Conservation (phyloP, 2,113 vertebrate species). For the Neolamprologus fasciatus region DNA sequence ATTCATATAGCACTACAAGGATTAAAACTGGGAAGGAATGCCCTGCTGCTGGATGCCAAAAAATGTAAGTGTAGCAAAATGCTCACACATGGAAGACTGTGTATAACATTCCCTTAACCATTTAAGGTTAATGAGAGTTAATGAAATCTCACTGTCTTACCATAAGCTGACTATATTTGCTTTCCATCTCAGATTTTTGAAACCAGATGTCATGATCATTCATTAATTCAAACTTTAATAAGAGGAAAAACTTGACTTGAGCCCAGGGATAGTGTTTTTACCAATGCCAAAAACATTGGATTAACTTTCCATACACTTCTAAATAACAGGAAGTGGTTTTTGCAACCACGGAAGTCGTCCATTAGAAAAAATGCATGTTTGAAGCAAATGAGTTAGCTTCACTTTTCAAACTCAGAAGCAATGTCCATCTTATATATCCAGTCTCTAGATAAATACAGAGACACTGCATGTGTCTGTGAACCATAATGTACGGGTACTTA, state of each 20-base stretch:
- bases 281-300: background rate
- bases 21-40: background rate
- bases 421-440: background rate
- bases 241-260: background rate
- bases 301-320: background rate
- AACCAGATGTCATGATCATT: background rate
- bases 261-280: background rate
- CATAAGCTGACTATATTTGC: background rate
- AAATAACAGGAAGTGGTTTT: background rate
- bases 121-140: background rate
- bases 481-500: conserved; percentile 61
- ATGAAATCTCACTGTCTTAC: background rate
- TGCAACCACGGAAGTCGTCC: background rate
- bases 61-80: background rate
- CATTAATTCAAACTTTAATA: background rate
- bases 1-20: background rate
- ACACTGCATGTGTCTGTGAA: background rate
- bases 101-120: background rate
- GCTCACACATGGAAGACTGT: background rate
- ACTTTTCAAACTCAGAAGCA: background rate
- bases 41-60: background rate
- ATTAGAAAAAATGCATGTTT: background rate
- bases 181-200: background rate
- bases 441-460: background rate
- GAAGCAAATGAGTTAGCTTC: background rate